Percentiles rank a stretch among this genome's conserved stretches.
Evolutionary conservation across 2,797 vertebrate genomes (phyloP).

Genomic region (Sparidentex hasta): DNA sequence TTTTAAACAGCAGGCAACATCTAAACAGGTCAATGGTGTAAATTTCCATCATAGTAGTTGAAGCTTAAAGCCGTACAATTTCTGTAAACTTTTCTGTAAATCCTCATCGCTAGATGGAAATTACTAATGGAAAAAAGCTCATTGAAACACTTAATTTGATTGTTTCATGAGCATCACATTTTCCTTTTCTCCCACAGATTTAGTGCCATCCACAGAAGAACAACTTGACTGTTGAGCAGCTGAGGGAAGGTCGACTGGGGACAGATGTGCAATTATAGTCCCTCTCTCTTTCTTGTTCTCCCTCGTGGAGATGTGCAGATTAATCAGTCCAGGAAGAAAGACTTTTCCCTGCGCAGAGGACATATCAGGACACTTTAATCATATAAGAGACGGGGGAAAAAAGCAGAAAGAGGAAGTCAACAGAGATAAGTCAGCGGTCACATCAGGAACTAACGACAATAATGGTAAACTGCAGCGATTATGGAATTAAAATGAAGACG

Average conservation of each 20-base stretch:
- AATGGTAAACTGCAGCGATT: background rate
- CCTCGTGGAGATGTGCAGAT: conserved; percentile 6
- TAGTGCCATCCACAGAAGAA: background rate
- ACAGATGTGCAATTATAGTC: conserved; percentile 43
- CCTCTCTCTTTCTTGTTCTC: conserved; percentile 33
- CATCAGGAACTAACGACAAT: background rate
- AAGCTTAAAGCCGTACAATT: conserved; percentile 10
- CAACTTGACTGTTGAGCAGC: background rate
- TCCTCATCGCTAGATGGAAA: background rate
- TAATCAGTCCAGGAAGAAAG: background rate
- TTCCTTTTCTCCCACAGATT: background rate
- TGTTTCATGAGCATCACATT: conserved; percentile 5
- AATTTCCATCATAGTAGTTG: conserved; percentile 7
- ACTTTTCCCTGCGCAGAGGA: conserved; percentile 2
- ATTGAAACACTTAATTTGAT: conserved; percentile 21
- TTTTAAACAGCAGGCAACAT: background rate
- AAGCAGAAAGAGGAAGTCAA: background rate
- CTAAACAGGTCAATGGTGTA: conserved; percentile 1
- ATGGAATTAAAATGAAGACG: background rate
- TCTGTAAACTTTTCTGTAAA: background rate
- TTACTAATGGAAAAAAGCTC: background rate
- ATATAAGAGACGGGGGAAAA: background rate
- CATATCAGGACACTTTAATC: conserved; percentile 36
- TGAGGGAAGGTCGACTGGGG: conserved; percentile 38
- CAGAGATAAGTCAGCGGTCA: background rate